Evolutionary conservation across 1,140 invertebrate species (phyloP).

Genomic region (Aphaenogaster ashmeadi): DNA sequence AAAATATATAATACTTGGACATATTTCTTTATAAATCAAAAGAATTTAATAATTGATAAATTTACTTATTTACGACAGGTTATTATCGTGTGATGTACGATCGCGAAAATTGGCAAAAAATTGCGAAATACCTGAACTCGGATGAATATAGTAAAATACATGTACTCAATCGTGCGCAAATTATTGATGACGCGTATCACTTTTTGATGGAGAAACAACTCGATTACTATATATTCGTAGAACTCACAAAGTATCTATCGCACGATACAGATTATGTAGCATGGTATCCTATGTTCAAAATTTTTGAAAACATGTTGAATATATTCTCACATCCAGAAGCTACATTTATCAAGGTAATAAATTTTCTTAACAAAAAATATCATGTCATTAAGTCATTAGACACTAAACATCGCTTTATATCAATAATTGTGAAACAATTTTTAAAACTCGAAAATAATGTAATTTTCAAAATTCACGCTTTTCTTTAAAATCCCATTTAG

Average conservation of each 20-base stretch:
- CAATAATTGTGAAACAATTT: too few relatives aligned
- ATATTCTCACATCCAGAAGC: not conserved
- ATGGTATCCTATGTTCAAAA: not conserved
- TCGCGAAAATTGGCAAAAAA: not conserved
- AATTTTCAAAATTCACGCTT: too few relatives aligned
- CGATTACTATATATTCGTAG: not conserved
- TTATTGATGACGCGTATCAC: not conserved
- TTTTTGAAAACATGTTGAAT: not conserved
- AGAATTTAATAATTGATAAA: not conserved
- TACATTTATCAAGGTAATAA: not conserved
- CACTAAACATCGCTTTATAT: too few relatives aligned
- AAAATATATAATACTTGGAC: not conserved
- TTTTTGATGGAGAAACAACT: not conserved
- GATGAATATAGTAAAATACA: not conserved
- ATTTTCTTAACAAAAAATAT: not conserved
- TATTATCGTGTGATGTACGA: slow-evolving; percentile 6
- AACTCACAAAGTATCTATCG: not conserved
- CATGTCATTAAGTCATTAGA: not conserved
- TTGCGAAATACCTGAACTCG: not conserved
- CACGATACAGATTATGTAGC: not conserved
- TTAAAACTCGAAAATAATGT: too few relatives aligned
- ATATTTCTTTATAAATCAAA: not conserved
- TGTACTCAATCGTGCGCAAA: not conserved
- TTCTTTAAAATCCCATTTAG: too few relatives aligned
- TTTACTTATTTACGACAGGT: not conserved